Percentiles rank a stretch among this genome's conserved stretches.
These are phyloP conservation scores for Melanchra persicariae DNA, from an alignment of 2,888 invertebrate genomes.

Conservation along the genomic window DNA sequence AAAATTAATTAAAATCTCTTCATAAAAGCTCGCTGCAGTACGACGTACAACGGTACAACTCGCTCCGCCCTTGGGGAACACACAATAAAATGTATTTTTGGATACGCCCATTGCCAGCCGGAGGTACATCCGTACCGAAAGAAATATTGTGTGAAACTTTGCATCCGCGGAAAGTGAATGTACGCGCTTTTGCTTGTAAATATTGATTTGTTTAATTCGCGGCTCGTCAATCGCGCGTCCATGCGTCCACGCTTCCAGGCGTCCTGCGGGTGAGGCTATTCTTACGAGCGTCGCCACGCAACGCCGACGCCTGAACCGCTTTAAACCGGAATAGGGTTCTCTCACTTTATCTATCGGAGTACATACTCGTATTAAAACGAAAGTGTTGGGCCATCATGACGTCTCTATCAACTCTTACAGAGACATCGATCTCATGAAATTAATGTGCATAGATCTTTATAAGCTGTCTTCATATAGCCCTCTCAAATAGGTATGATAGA, in stretches of 20 bases:
- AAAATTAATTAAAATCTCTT: slow-evolving; percentile 84
- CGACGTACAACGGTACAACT: slow-evolving; percentile 63
- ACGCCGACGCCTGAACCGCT: slow-evolving; percentile 30
- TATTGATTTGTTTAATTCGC: slow-evolving; percentile 59
- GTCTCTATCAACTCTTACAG: neutral
- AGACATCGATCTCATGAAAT: slow-evolving; percentile 5
- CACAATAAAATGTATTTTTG: slow-evolving; percentile 89
- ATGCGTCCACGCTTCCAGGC: neutral
- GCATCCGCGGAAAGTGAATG: slow-evolving; percentile 57
- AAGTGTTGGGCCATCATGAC: slow-evolving; percentile 10
- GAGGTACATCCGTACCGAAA: slow-evolving; percentile 84
- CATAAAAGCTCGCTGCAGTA: slow-evolving; percentile 72
- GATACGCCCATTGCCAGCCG: slow-evolving; percentile 87
- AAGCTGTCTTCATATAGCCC: neutral
- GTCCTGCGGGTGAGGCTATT: slow-evolving; percentile 36
- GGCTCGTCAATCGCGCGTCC: slow-evolving; percentile 31
- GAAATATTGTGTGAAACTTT: slow-evolving; percentile 73
- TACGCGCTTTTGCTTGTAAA: slow-evolving; percentile 56
- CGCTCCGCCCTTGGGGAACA: slow-evolving; percentile 85
- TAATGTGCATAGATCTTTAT: neutral
- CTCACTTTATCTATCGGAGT: slow-evolving; percentile 19
- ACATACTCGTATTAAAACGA: slow-evolving; percentile 26
- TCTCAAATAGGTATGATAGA: neutral
- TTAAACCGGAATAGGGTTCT: slow-evolving; percentile 41
- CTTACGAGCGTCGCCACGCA: slow-evolving; percentile 29